Conservation (phyloP, 1,140 invertebrate genomes). For the Plodia interpunctella region DNA sequence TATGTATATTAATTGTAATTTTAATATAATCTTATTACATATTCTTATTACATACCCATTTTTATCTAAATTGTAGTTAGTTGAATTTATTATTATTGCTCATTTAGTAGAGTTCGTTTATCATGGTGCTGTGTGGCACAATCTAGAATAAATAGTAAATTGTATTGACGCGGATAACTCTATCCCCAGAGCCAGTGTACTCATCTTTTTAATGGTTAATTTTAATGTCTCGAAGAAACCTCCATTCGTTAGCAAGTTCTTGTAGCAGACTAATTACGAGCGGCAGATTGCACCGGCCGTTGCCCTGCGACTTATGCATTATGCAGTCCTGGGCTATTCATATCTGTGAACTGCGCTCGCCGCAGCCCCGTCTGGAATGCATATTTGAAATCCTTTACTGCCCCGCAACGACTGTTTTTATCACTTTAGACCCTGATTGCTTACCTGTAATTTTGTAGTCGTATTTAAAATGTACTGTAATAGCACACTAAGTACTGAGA, state of each 20-base stretch:
- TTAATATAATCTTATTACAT: too few relatives aligned
- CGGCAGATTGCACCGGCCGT: conserved; percentile 35
- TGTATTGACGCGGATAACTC: too few relatives aligned
- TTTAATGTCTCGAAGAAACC: neutral
- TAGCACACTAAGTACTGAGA: neutral
- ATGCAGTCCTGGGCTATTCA: conserved; percentile 19
- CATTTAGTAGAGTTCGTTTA: too few relatives aligned
- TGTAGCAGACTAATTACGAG: conserved; percentile 36
- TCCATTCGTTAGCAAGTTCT: neutral
- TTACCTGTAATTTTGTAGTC: neutral
- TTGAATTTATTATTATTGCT: too few relatives aligned
- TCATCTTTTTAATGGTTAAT: too few relatives aligned
- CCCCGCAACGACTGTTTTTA: conserved; percentile 1
- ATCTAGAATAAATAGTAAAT: too few relatives aligned
- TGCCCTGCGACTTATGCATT: conserved; percentile 34
- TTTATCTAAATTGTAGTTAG: too few relatives aligned
- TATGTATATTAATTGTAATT: too few relatives aligned
- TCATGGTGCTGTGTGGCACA: too few relatives aligned
- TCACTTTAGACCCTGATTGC: neutral
- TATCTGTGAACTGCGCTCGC: conserved; percentile 5
- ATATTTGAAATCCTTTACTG: conserved; percentile 7
- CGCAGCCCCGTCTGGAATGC: neutral
- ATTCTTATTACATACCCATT: too few relatives aligned
- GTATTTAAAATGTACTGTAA: neutral
- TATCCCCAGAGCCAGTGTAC: too few relatives aligned